Evolutionary conservation across 2,888 invertebrate genomes (phyloP).

Genomic region (Pseudococcus viburni): DNA sequence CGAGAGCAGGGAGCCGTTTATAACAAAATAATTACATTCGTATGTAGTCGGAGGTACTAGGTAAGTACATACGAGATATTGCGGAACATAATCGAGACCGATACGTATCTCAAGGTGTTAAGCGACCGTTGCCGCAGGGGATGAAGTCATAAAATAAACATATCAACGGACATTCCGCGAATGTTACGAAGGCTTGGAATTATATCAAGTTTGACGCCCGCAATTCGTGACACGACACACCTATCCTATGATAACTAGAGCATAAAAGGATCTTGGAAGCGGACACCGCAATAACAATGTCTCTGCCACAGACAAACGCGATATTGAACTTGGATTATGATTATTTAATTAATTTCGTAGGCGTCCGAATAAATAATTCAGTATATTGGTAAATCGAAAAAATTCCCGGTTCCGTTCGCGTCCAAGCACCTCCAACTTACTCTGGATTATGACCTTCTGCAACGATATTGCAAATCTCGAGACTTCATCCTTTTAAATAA

Average conservation of each 20-base stretch:
- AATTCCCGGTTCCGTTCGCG: neutral
- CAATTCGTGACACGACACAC: slow-evolving; percentile 50
- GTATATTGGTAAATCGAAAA: neutral
- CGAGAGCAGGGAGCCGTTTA: slow-evolving; percentile 28
- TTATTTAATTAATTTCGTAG: slow-evolving; percentile 32
- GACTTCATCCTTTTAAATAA: slow-evolving; percentile 37
- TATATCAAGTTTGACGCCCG: slow-evolving; percentile 55
- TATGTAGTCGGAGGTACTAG: neutral
- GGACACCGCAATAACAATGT: neutral
- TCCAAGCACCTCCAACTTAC: neutral
- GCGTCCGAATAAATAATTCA: slow-evolving; percentile 43
- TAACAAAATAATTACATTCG: slow-evolving; percentile 40
- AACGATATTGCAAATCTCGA: neutral
- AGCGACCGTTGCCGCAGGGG: slow-evolving; percentile 19
- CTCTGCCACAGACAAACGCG: neutral
- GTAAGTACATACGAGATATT: neutral
- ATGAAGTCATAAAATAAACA: slow-evolving; percentile 52
- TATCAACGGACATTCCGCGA: slow-evolving; percentile 46
- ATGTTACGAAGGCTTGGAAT: slow-evolving; percentile 41
- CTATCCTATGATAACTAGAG: slow-evolving; percentile 9
- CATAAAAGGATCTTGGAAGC: neutral
- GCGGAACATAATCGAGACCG: slow-evolving; percentile 28
- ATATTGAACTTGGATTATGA: slow-evolving; percentile 50
- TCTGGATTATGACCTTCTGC: slow-evolving; percentile 7
- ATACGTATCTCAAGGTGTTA: slow-evolving; percentile 51